phyloP scores from a whole-genome alignment of 2,113 vertebrate genomes.

The Lophotis ruficrista region DNA sequence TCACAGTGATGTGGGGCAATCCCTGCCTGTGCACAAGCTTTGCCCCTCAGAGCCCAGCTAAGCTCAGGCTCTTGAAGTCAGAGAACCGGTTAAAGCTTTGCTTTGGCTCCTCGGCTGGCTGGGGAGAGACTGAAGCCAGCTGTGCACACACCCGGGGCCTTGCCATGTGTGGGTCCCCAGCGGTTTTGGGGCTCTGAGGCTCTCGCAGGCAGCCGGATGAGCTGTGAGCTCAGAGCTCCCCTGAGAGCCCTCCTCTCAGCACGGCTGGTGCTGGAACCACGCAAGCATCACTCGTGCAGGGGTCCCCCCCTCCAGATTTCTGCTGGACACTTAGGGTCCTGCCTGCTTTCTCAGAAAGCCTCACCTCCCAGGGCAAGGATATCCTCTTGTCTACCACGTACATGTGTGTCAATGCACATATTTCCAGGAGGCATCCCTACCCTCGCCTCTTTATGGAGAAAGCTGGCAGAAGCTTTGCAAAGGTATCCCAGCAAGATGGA shows the following conservation, averaged over 20 bases:
- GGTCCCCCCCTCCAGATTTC: background rate
- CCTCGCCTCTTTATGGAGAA: background rate
- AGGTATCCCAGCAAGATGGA: background rate
- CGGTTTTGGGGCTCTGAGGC: background rate
- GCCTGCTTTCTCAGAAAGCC: background rate
- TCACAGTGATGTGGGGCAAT: rapidly evolving
- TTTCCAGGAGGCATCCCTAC: background rate
- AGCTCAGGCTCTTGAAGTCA: rapidly evolving
- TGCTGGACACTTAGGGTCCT: background rate
- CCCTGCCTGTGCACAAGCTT: background rate
- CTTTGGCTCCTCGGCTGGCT: background rate
- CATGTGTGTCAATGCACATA: rapidly evolving
- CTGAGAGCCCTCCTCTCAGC: background rate
- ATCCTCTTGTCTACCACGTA: background rate
- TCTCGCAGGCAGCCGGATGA: background rate
- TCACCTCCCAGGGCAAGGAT: background rate
- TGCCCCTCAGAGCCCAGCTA: background rate
- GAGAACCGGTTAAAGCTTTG: background rate
- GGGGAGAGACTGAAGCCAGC: background rate
- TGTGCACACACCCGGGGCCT: background rate
- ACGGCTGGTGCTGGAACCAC: background rate
- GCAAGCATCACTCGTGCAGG: rapidly evolving
- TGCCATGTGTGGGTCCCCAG: rapidly evolving
- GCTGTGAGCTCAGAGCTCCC: background rate
- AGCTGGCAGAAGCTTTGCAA: background rate